A percentile compares a stretch with the other conserved stretches of the same genome.
Evolutionary conservation across 2,888 invertebrate genomes (phyloP).

Genomic region (Clusia tigrina): DNA sequence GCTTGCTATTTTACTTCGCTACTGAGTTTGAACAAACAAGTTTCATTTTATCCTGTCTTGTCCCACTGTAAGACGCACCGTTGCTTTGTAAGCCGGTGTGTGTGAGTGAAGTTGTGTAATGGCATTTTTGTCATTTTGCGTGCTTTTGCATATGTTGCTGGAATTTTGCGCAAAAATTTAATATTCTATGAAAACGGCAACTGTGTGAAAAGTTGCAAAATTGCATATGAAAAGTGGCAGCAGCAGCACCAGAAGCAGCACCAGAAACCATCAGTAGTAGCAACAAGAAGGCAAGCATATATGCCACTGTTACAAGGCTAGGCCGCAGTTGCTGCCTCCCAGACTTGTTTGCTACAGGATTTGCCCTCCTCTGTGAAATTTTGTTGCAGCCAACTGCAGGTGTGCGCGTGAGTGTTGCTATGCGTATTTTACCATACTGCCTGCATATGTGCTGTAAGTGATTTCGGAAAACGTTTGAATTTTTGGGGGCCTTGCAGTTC

Average conservation of each 20-base stretch:
- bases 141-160: not conserved
- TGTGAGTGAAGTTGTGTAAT: too few species aligned
- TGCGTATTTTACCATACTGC: too few species aligned
- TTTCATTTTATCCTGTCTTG: too few species aligned
- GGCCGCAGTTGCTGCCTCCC: too few species aligned
- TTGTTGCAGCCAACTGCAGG: not conserved
- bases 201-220: not conserved
- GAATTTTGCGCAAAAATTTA: not conserved
- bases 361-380: not conserved
- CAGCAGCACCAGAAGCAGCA: not conserved
- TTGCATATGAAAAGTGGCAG: not conserved
- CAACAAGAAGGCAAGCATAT: not conserved
- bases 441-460: not conserved
- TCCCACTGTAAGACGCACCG: too few species aligned
- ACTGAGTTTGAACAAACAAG: too few species aligned
- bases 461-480: not conserved
- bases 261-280: not conserved
- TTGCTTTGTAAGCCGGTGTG: too few species aligned
- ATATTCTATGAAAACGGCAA: not conserved
- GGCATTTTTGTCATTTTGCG: not conserved
- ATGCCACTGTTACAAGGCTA: constrained; percentile 5
- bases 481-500: not conserved
- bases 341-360: not conserved
- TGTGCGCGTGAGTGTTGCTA: too few species aligned
- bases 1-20: too few species aligned